Conservation (phyloP, 2,888 invertebrate species). For the Pecten maximus region DNA sequence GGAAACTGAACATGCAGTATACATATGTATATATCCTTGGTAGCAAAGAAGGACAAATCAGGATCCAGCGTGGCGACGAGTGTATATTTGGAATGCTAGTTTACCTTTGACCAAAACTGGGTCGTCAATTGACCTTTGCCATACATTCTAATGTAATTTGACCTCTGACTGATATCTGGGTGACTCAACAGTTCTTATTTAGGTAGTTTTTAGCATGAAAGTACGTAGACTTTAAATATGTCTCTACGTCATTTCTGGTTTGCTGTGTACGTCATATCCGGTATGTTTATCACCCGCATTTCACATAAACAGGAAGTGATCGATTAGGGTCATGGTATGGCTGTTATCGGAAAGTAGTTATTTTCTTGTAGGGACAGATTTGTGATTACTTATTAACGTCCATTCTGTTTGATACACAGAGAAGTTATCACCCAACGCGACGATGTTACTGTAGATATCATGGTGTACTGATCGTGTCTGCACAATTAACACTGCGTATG, state of each 20-base stretch:
- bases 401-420: neutral
- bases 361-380: neutral
- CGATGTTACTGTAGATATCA: neutral
- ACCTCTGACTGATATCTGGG: neutral
- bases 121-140: no score
- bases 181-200: neutral
- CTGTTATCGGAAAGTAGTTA: neutral
- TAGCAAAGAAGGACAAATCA: no score
- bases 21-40: no score
- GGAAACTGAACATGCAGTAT: no score
- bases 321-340: neutral
- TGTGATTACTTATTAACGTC: neutral
- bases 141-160: neutral
- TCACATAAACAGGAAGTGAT: conserved; percentile 19
- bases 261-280: neutral
- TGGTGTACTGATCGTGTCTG: neutral
- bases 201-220: neutral
- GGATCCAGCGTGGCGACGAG: no score
- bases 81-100: no score
- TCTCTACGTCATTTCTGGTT: neutral
- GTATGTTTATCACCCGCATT: neutral
- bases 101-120: no score
- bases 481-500: neutral
- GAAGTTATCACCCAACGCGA: neutral
- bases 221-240: neutral